Percentiles rank a stretch among this genome's conserved stretches.
These are phyloP conservation scores for Eupithecia abbreviata DNA, from an alignment of 2,888 invertebrate genomes.

Conservation along the genomic window DNA sequence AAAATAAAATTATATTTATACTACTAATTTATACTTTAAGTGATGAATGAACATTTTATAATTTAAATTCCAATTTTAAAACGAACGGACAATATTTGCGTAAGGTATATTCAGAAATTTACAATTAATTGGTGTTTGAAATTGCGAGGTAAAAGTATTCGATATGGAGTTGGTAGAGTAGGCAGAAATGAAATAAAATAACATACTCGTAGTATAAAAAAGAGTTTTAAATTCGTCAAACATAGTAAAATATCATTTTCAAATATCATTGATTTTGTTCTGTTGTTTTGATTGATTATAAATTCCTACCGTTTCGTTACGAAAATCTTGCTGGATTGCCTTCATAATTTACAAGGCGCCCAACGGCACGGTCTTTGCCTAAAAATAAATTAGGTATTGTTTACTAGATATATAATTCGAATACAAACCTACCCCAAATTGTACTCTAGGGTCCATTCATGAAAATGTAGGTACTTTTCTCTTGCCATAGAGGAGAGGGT, in stretches of 20 bases:
- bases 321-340: constrained; percentile 4
- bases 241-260: no score
- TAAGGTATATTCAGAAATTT: not conserved
- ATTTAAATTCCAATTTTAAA: not conserved
- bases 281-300: not conserved
- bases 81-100: not conserved
- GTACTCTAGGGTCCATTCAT: not conserved
- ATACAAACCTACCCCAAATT: not conserved
- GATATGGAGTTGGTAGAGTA: not conserved
- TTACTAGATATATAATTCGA: not conserved
- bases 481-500: not conserved
- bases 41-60: not conserved
- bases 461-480: not conserved
- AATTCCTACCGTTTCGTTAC: not conserved
- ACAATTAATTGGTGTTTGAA: not conserved
- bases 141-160: not conserved
- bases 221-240: not conserved
- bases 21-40: not conserved
- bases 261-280: not conserved
- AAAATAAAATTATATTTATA: not conserved
- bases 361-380: not conserved
- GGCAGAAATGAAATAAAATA: not conserved
- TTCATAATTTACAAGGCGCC: not conserved
- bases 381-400: not conserved
- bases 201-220: not conserved